Base-by-base conservation (phyloP, 2,113 vertebrate genomes). In the Etheostoma cragini region DNA sequence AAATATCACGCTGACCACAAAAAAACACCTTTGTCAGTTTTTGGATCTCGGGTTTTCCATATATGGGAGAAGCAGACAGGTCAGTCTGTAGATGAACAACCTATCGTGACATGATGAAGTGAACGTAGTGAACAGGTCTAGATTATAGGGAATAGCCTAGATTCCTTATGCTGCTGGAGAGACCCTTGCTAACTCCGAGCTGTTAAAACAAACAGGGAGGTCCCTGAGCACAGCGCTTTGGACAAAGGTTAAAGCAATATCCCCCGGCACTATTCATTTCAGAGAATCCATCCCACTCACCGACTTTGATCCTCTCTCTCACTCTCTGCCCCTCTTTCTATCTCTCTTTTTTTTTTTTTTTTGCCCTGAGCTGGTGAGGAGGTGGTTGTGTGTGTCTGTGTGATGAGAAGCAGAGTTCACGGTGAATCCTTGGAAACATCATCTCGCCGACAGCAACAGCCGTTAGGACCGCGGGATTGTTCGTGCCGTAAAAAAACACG, bases 161-260 rank as follows among this genome's bases (percentile, higher is more conserved):
- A 90, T 89, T 89, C 81, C 76, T 88, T 85, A 57, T 84, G 79
- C 21, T 38, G 89, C 85, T 58, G 45, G 65, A 86, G 86, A 91
- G 89, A 88, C 89, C 82, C 87, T 90, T 90, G 88, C 93, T 91
- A 91, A 93, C 82, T 84, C 77, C 62, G 89, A 92, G 87, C 78
- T 83, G 88, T 92, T 92, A 90, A 95, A 95, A 95, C 93, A 94
- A 94, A 94, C 92, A 94, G 88, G 86, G 92, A 92, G 91, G 91
- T 92, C 92, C 90, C 90, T 84, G 86, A 88, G 83, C 88, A 79
- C 85, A 69, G 91, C 68, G 82, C 87, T 91, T 93, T 93, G 90
- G 88, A 92, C 92, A 94, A 91, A 94, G 92, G 94, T 95, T 95
- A 95, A 95, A 93, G 90, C 90, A 95, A 94, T 94, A 95, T 93